Evolutionary conservation across 2,888 invertebrate species (phyloP).

Genomic region (Gortyna flavago): DNA sequence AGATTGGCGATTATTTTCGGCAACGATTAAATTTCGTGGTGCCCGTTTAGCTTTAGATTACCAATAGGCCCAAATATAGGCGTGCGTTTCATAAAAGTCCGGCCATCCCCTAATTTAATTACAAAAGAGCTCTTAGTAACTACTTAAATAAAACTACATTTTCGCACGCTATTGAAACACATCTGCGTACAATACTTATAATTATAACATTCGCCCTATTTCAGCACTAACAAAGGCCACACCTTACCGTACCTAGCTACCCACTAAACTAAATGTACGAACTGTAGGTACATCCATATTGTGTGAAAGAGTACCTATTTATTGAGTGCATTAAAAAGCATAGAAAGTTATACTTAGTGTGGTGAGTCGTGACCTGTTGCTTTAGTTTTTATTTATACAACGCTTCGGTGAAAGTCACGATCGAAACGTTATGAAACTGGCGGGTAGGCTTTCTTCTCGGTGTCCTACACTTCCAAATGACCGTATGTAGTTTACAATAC

Average conservation of each 20-base stretch:
- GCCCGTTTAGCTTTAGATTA: background rate
- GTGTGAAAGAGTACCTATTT: conserved; percentile 18
- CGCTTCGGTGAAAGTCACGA: conserved; percentile 59
- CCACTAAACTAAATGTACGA: conserved; percentile 24
- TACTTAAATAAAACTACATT: conserved; percentile 3
- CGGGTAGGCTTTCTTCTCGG: conserved; percentile 41
- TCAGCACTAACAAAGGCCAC: conserved; percentile 18
- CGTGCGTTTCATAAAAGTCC: background rate
- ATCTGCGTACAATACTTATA: background rate
- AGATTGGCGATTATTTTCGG: background rate
- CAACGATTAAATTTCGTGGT: background rate
- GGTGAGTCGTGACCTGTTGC: conserved; percentile 55
- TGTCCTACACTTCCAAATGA: conserved; percentile 16
- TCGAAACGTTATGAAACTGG: conserved; percentile 36
- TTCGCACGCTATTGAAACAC: conserved; percentile 36
- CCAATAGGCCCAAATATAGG: background rate
- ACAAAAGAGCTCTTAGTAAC: conserved; percentile 3
- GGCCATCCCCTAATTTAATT: conserved; percentile 8
- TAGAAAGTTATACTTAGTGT: conserved; percentile 51
- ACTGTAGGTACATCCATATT: conserved; percentile 6
- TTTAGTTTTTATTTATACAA: conserved; percentile 60
- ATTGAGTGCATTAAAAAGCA: conserved; percentile 22
- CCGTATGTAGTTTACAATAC: background rate
- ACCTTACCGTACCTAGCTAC: conserved; percentile 14
- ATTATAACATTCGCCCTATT: conserved; percentile 12